A percentile compares a stretch with the other conserved stretches of the same genome.
Evolutionary conservation across 35 echinoderm and acorn worm species (phyloP).

Genomic region (Ophioderma brevispina): DNA sequence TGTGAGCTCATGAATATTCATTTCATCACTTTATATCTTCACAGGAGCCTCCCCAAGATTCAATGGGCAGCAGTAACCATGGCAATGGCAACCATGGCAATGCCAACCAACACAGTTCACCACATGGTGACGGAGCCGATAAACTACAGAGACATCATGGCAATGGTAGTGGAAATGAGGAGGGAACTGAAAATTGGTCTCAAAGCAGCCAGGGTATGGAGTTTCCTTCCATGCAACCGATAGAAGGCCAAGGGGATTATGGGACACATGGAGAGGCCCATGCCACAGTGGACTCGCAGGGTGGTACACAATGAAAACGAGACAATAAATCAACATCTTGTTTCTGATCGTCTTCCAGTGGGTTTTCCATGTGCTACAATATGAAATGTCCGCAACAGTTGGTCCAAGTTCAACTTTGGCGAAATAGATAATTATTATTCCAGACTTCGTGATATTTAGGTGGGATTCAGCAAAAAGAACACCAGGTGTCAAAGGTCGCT

Average conservation of each 20-base stretch:
- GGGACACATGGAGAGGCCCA: not conserved
- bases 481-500: too few species aligned
- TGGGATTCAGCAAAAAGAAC: too few species aligned
- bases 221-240: not conserved
- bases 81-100: not conserved
- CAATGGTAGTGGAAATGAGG: not conserved
- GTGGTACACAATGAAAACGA: not conserved
- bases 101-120: not conserved
- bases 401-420: too few species aligned
- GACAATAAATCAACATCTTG: too few species aligned
- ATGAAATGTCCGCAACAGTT: too few species aligned
- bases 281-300: not conserved
- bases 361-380: too few species aligned
- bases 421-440: too few species aligned
- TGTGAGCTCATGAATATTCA: slow-evolving; percentile 6
- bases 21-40: slow-evolving; percentile 9
- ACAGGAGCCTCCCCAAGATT: slow-evolving; percentile 1
- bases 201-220: not conserved
- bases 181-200: not conserved
- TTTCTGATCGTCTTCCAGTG: too few species aligned
- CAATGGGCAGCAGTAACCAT: not conserved
- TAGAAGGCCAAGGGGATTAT: not conserved
- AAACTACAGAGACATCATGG: slow-evolving; percentile 3
- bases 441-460: too few species aligned
- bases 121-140: not conserved